These are phyloP conservation scores for Erythrolamprus reginae DNA, from an alignment of 2,113 vertebrate genomes.

Conservation along the genomic window DNA sequence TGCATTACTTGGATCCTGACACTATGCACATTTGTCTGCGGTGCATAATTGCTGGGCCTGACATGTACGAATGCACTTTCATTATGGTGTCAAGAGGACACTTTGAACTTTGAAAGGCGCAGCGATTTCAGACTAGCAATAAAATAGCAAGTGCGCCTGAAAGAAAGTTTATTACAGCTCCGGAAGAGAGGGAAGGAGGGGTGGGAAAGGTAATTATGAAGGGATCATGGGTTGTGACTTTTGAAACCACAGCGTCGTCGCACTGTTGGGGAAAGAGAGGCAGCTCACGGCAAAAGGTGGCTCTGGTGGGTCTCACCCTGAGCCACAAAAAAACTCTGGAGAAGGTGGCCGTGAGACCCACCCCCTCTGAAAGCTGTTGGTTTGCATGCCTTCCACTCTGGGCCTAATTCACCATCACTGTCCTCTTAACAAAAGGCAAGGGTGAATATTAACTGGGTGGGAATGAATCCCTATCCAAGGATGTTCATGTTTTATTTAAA, in stretches of 20 bases:
- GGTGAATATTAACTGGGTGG: not conserved
- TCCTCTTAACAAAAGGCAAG: not conserved
- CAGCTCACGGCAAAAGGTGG: not conserved
- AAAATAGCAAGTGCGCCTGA: slow-evolving; percentile 66
- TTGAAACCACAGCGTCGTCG: slow-evolving; percentile 58
- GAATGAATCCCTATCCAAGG: not conserved
- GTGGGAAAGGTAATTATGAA: slow-evolving; percentile 66
- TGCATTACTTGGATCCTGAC: too few relatives aligned
- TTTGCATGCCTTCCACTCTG: not conserved
- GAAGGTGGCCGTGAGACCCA: not conserved
- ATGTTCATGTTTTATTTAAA: not conserved
- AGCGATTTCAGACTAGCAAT: slow-evolving; percentile 68
- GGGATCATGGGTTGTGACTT: slow-evolving; percentile 62
- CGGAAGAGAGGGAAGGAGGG: slow-evolving; percentile 22
- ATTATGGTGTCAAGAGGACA: slow-evolving; percentile 78
- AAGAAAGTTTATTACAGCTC: slow-evolving; percentile 74
- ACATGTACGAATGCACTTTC: slow-evolving; percentile 77
- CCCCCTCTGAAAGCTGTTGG: not conserved
- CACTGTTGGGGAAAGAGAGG: slow-evolving; percentile 48
- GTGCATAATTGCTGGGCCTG: slow-evolving; percentile 74
- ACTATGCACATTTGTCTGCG: slow-evolving; percentile 60
- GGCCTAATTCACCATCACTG: not conserved
- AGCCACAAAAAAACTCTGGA: not conserved
- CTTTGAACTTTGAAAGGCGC: slow-evolving; percentile 70
- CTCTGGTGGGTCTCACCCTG: too few relatives aligned